phyloP scores from a whole-genome alignment of 2,797 vertebrate genomes.

The Trachurus trachurus region DNA sequence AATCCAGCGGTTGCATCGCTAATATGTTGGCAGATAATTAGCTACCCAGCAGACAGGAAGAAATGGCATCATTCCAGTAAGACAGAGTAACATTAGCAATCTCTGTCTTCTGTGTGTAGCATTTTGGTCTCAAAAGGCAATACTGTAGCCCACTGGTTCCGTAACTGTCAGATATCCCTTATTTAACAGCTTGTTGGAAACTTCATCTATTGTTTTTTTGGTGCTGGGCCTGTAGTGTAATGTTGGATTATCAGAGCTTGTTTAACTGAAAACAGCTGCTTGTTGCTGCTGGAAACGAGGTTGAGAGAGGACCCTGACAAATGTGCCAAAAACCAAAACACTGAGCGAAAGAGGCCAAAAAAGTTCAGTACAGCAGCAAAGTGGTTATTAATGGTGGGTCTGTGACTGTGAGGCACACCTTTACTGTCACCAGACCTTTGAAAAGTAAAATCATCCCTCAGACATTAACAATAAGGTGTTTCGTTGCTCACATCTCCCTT shows the following conservation, averaged over 20 bases:
- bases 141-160: background rate
- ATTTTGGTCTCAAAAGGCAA: constrained; percentile 16
- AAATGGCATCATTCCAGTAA: background rate
- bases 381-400: background rate
- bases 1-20: background rate
- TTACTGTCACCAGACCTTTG: too few species aligned
- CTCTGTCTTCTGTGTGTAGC: background rate
- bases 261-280: background rate
- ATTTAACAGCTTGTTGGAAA: constrained; percentile 7
- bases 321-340: constrained; percentile 27
- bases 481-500: background rate
- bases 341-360: background rate
- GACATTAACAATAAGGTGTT: background rate
- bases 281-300: constrained; percentile 19
- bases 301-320: constrained; percentile 1
- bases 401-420: background rate
- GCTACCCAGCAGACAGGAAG: background rate
- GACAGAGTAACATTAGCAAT: constrained; percentile 1
- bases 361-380: background rate
- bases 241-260: background rate
- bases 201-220: constrained; percentile 8
- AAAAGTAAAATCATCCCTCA: background rate
- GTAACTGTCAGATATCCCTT: background rate
- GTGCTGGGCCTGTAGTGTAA: background rate
- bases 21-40: background rate